Conservation (phyloP, 2,888 invertebrate genomes). For the Euplexia lucipara region DNA sequence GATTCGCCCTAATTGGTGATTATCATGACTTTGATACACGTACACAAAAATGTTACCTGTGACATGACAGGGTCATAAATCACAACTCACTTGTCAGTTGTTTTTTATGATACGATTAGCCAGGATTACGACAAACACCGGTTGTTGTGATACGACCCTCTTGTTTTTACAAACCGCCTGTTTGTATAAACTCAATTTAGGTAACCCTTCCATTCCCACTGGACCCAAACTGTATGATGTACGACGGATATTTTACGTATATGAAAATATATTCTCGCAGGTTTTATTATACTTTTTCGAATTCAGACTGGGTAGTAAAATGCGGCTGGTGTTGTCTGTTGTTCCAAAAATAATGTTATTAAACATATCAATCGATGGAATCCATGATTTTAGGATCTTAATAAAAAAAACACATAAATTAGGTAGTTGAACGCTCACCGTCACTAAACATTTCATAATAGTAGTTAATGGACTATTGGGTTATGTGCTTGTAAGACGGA, state of each 20-base stretch:
- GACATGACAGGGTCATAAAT: constrained; percentile 32
- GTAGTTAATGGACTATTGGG: constrained; percentile 44
- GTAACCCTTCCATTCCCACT: constrained; percentile 45
- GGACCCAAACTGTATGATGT: constrained; percentile 29
- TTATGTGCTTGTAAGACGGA: constrained; percentile 65
- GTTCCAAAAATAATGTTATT: constrained; percentile 1
- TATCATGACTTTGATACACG: constrained; percentile 20
- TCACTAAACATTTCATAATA: constrained; percentile 26
- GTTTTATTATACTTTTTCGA: constrained; percentile 17
- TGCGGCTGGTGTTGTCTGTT: neutral
- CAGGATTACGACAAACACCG: constrained; percentile 45
- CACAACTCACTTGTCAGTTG: constrained; percentile 50
- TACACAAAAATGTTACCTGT: constrained; percentile 30
- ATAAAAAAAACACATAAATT: constrained; percentile 18
- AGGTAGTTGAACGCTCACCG: constrained; percentile 3
- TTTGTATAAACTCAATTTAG: constrained; percentile 57
- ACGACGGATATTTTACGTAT: constrained; percentile 11
- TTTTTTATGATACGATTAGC: constrained; percentile 48
- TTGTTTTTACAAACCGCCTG: constrained; percentile 54
- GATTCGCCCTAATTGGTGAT: constrained; percentile 50
- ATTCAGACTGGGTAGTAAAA: neutral
- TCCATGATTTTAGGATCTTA: constrained; percentile 12
- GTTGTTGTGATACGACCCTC: constrained; percentile 45
- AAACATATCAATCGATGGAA: neutral
- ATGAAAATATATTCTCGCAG: constrained; percentile 25